Base-by-base conservation (phyloP, 2,888 invertebrate genomes). In the Ormia ochracea region DNA sequence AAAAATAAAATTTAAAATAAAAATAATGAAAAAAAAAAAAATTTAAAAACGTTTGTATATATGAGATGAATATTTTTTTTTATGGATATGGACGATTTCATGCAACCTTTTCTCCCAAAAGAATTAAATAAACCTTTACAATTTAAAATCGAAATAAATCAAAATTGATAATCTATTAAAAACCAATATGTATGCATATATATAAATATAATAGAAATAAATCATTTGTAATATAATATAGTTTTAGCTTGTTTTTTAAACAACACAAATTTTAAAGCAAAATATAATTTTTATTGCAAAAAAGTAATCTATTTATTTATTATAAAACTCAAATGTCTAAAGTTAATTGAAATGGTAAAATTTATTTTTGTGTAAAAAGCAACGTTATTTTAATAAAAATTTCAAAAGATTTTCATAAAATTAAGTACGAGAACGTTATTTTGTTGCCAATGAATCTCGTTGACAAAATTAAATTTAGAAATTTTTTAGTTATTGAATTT, bases 51-150 rank as follows among this genome's bases (percentile, higher is more conserved):
- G 9, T 7, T 56, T 23, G 19, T 28, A 12, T 14, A 45, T 45
- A 36, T n/a, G 28, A 59, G 26, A 59, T 68, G 56, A 69, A 33
- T 48, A 52, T n/a, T 7, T 58, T n/a, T n/a, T 14, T 68, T 41
- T 69, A 52, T 78, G 72, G 61, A 70, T 63, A 76, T 72, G 68
- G 41, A 63, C 76, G 80, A 80, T 19, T 63, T 38, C 66, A 80
- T 80, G 80, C 80, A 72, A 73, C 80, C 75, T 80, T 56, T 76
- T 17, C 66, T 76, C 36, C 48, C 12, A 38, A 23, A 38, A 52
- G 23, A 26, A 66, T 36, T 14, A 52, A 56, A 70, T 54, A 45
- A 66, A 70, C 14, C 28, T 59, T 52, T 9, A 54, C 65, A 36
- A 78, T 1, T 41, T 4, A 31, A 50, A 31, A 65, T 2, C 4